Conservation (phyloP, 2,888 invertebrate species). For the Pristionchus mayeri region DNA sequence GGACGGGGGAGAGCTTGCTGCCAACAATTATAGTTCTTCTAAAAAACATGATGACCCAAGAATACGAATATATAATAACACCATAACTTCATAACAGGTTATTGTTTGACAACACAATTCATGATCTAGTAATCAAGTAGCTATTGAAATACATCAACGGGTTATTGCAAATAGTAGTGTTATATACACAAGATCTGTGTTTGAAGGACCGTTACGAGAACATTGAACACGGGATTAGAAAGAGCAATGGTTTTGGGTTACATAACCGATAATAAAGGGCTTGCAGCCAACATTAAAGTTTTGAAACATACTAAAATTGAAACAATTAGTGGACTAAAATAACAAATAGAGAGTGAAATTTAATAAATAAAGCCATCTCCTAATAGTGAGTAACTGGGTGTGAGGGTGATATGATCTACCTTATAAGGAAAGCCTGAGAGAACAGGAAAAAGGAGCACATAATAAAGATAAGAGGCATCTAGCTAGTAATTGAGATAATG, state of each 20-base stretch:
- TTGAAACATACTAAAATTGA: slow-evolving; percentile 2
- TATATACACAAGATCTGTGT: not conserved
- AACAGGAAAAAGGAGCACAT: not conserved
- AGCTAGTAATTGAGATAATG: not conserved
- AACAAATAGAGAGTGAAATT: not conserved
- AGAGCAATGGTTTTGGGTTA: not conserved
- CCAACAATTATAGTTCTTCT: too few species aligned
- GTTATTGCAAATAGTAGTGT: not conserved
- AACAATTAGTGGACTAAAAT: not conserved
- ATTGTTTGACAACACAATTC: slow-evolving; percentile 17
- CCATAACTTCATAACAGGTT: too few species aligned
- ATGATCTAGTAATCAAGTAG: slow-evolving; percentile 4
- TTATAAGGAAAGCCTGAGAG: not conserved
- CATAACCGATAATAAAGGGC: slow-evolving; percentile 5
- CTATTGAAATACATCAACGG: slow-evolving; percentile 14
- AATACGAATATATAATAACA: too few species aligned
- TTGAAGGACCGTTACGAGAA: not conserved
- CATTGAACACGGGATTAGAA: not conserved
- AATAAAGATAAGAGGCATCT: slow-evolving; percentile 21
- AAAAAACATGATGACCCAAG: too few species aligned
- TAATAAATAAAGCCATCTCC: not conserved
- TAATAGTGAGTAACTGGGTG: not conserved
- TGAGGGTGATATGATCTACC: slow-evolving; percentile 1
- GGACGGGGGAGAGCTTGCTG: too few species aligned
- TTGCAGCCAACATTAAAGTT: slow-evolving; percentile 29